These are phyloP conservation scores for Hyalella azteca DNA, from an alignment of 2,888 invertebrate genomes.

Conservation along the genomic window DNA sequence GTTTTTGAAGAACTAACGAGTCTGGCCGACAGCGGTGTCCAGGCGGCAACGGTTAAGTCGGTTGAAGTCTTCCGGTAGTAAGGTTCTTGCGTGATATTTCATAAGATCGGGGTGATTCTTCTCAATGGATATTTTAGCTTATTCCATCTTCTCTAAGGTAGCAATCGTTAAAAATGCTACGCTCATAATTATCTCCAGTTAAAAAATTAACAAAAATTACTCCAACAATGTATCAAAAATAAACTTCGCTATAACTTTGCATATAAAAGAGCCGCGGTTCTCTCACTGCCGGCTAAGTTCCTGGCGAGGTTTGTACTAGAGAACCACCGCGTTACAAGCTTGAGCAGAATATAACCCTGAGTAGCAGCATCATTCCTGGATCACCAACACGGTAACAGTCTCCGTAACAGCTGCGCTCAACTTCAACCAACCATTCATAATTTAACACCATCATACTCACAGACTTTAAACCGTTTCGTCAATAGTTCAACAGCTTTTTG, in stretches of 20 bases:
- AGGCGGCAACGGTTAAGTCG: conserved; percentile 25
- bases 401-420: background rate
- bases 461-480: conserved; percentile 36
- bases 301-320: conserved; percentile 35
- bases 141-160: conserved; percentile 25
- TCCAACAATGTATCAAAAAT: conserved; percentile 74
- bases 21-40: conserved; percentile 6
- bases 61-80: conserved; percentile 15
- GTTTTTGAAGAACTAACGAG: conserved; percentile 25
- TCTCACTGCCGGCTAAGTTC: conserved; percentile 23
- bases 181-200: conserved; percentile 38
- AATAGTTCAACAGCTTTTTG: conserved; percentile 16
- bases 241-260: conserved; percentile 67
- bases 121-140: background rate
- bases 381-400: background rate
- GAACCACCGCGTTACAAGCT: conserved; percentile 21
- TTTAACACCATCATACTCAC: conserved; percentile 24
- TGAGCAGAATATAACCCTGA: conserved; percentile 32
- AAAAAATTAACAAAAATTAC: conserved; percentile 58
- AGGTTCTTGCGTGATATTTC: conserved; percentile 18
- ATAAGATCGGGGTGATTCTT: background rate
- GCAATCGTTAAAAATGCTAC: conserved; percentile 21
- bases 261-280: conserved; percentile 60
- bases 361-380: background rate
- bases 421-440: conserved; percentile 3